Evolutionary conservation across 2,888 invertebrate genomes (phyloP), one percentile per base, ranked within the genome.

Genomic region (Coecobrya sp.): DNA sequence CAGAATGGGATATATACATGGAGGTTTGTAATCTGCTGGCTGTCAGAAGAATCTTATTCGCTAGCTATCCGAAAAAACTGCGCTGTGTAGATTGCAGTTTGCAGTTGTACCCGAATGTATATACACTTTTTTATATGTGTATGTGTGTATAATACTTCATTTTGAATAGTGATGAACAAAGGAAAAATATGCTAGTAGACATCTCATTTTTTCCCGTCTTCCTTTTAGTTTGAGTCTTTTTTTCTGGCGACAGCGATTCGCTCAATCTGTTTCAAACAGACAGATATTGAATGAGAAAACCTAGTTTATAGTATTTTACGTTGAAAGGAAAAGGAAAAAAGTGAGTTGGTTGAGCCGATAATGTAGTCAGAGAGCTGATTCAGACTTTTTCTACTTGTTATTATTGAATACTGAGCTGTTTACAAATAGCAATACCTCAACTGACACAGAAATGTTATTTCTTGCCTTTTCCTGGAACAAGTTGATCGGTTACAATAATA

Each of bases 361-460:
- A 76, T 76, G 45, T 76, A 36, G 19, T 0, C 2, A 73, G 70
- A 42, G 11, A 30, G 76, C 76, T 76, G 76, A 49, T 76, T 49
- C 76, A 76, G 76, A 76, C 76, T 70, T 70, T 70, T 70, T 30
- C 45, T 19, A 45, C 45, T 49, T 49, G 25, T 25, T 76, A 49
- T 76, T 76, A 76, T 76, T 76, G 76, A 76, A 76, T 76, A 76
- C 22, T 76, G 76, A 76, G 76, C 76, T 76, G 76, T 76, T 76
- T 76, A 76, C 76, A 76, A 76, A 76, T 49, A 76, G 76, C 49
- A 76, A 76, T 76, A 76, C 49, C 76, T 76, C 76, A 76, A 76
- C 49, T 73, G 36, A 42, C 70, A 73, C 36, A 73, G 42, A 73
- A 68, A 36, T n/a, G 13, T 45, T 76, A 49, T 76, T 76, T 49